Evolutionary conservation across 1,140 invertebrate genomes (phyloP).

Genomic region (Patella vulgata): DNA sequence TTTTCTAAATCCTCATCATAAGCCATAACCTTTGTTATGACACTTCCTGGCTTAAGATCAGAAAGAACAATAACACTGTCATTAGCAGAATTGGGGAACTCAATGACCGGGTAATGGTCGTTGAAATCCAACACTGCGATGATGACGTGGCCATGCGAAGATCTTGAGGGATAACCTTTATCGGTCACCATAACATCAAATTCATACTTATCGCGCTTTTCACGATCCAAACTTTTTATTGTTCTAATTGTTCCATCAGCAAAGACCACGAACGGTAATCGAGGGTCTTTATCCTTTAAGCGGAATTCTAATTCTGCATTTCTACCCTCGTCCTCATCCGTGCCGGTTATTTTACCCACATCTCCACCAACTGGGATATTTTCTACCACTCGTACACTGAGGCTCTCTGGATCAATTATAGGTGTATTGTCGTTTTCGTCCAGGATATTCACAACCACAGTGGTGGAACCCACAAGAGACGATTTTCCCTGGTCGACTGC

Average conservation of each 20-base stretch:
- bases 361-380: conserved; percentile 78
- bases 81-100: conserved; percentile 60
- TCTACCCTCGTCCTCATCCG: conserved; percentile 87
- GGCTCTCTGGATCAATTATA: conserved; percentile 22
- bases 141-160: conserved; percentile 77
- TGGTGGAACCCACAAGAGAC: conserved; percentile 78
- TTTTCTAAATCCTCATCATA: conserved; percentile 84
- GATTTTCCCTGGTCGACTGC: conserved; percentile 84
- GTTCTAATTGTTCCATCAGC: conserved; percentile 26
- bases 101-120: conserved; percentile 84
- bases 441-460: conserved; percentile 69
- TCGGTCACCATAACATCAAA: conserved; percentile 74
- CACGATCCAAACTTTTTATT: conserved; percentile 68
- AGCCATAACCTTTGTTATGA: conserved; percentile 69
- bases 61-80: conserved; percentile 45
- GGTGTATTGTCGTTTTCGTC: conserved; percentile 55
- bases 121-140: conserved; percentile 81
- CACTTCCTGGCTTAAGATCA: conserved; percentile 30
- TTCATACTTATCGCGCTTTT: conserved; percentile 28
- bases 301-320: conserved; percentile 88
- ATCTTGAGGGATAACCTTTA: conserved; percentile 80
- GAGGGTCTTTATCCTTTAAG: conserved; percentile 71
- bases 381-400: conserved; percentile 72
- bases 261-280: conserved; percentile 25
- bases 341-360: conserved; percentile 83